phyloP scores from a whole-genome alignment of 2,113 vertebrate species.

The Arizona elegans region DNA sequence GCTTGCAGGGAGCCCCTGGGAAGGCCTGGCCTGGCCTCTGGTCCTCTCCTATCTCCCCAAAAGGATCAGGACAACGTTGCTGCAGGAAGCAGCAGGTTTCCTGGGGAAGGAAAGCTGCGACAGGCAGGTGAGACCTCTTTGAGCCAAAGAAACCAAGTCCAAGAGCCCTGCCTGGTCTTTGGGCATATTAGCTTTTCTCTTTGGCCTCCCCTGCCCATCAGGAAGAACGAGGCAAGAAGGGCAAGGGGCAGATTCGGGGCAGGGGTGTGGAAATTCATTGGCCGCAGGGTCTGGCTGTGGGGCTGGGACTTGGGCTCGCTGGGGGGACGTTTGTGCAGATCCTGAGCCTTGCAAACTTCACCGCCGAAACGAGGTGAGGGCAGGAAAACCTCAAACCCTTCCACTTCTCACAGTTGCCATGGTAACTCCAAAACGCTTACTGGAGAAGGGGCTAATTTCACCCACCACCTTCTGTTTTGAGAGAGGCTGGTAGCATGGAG shows the following conservation, averaged over 20 bases:
- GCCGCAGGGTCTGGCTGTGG: neutral
- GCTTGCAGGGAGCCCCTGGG: neutral
- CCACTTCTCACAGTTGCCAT: conserved; percentile 24
- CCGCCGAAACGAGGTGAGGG: neutral
- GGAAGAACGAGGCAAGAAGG: neutral
- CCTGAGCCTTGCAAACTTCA: neutral
- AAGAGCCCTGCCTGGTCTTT: neutral
- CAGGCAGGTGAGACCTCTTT: neutral
- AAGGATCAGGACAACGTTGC: neutral
- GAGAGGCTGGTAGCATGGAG: neutral
- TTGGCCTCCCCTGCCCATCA: neutral
- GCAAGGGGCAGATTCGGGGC: neutral
- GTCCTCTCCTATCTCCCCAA: neutral
- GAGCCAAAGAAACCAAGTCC: neutral
- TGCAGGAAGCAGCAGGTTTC: neutral
- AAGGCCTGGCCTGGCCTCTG: neutral
- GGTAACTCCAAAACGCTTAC: conserved; percentile 1
- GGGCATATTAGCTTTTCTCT: neutral
- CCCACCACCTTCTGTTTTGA: neutral
- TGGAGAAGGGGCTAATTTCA: neutral
- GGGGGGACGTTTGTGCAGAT: neutral
- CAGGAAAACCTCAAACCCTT: neutral
- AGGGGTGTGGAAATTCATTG: neutral
- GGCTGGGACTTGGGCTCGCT: too few species aligned
- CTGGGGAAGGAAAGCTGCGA: neutral